Evolutionary conservation across 1,140 invertebrate species (phyloP), one percentile per base, ranked within the genome.

Genomic region (Aphelenchoides fujianensis): DNA sequence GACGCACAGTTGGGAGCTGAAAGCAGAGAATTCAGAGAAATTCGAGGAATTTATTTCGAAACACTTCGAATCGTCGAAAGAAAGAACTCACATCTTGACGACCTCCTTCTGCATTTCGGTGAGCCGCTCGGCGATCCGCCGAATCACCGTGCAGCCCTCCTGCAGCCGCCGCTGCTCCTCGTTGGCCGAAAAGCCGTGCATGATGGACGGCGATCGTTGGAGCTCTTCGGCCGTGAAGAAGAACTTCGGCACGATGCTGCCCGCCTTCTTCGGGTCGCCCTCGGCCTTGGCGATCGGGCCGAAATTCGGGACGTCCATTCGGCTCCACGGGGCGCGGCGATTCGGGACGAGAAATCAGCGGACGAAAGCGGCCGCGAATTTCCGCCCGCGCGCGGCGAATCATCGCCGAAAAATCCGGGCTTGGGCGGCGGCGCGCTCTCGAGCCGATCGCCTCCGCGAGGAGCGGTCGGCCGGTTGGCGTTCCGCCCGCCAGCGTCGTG

Each of bases 1-100:
- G 16, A 69, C 34, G 62, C 67, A 69, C 12, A 69, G 68, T 35
- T 69, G 67, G 12, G 67, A 70, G 19, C 67, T 69, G 30, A 66
- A n/a, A 66, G 53, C 9, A 59, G 23, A 7, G 23, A 59, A 16
- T 59, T 59, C 28, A 7, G 19, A 32, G n/a, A n/a, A n/a, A n/a
- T n/a, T n/a, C n/a, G n/a, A n/a, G n/a, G n/a, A n/a, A n/a, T n/a
- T n/a, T n/a, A n/a, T n/a, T n/a, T n/a, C n/a, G n/a, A n/a, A n/a
- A n/a, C n/a, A n/a, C 0, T 35, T n/a, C 2, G 16, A 66, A 37
- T 12, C n/a, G 31, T 31, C n/a, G 2, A 66, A n/a, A 41, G 16
- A 61, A 41, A 61, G 16, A 61, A 1, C 63, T 66, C 34, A 66
- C 63, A 66, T 66, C 53, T 66, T 66, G 9, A 16, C 32, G 16